These are phyloP conservation scores for Hycleus cichorii DNA, from an alignment of 1,140 invertebrate species.

Conservation along the genomic window DNA sequence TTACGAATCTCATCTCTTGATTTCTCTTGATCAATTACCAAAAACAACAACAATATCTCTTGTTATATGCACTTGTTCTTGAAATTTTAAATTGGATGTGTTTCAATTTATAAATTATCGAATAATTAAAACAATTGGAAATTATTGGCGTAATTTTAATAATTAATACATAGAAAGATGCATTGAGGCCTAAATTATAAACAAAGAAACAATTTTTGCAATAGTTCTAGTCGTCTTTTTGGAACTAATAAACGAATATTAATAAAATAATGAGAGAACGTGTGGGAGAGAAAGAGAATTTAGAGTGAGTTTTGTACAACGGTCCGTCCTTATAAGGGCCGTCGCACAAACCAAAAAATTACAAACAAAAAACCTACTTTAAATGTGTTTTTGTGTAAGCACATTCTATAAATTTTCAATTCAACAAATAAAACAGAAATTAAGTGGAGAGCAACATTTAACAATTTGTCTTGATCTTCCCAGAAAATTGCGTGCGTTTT, in stretches of 20 bases:
- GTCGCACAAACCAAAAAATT: slow-evolving; percentile 18
- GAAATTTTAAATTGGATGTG: slow-evolving; percentile 16
- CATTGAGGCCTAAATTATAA: slow-evolving; percentile 23
- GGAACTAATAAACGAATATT: background rate
- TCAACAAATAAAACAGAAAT: background rate
- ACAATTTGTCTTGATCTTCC: slow-evolving; percentile 36
- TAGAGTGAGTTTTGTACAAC: slow-evolving; percentile 15
- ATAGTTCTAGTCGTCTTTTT: slow-evolving; percentile 26
- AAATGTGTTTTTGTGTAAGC: background rate
- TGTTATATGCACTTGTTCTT: too few relatives aligned
- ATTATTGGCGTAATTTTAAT: too few relatives aligned
- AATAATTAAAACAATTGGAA: too few relatives aligned
- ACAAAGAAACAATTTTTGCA: slow-evolving; percentile 15
- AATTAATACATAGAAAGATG: background rate
- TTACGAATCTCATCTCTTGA: slow-evolving; percentile 5
- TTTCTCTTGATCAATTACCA: too few relatives aligned
- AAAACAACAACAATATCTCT: too few relatives aligned
- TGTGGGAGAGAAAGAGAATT: background rate
- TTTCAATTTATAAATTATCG: background rate
- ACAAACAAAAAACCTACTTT: background rate
- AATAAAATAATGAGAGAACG: too few relatives aligned
- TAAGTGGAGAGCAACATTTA: slow-evolving; percentile 7
- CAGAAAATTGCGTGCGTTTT: slow-evolving; percentile 31
- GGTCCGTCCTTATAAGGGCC: slow-evolving; percentile 22
- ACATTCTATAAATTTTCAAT: too few relatives aligned